Evolutionary conservation across 2,888 invertebrate genomes (phyloP), one percentile per base, ranked within the genome.

Genomic region (Byasa hedistus): DNA sequence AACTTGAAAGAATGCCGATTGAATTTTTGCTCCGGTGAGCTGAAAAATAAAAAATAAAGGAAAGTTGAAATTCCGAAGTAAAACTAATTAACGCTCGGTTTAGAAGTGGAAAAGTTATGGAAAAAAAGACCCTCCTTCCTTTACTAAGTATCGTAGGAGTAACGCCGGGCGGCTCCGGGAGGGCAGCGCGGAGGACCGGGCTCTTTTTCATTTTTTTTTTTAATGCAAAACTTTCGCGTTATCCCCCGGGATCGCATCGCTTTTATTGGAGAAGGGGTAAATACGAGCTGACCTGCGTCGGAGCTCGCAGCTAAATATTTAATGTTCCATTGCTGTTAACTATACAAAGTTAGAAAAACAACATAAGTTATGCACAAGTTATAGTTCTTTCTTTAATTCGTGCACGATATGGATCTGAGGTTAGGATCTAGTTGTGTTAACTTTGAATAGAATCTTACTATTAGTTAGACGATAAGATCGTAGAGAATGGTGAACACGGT

Each of bases 81-180:
- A 51, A 64, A 64, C 57, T 64, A 64, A 64, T 64, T 64, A 64
- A 57, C 64, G 64, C 57, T 51, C 57, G 57, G 48, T 57, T 64
- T 64, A 51, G 51, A 51, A 51, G 51, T 51, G 51, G 48, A 27
- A 61, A 61, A 61, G 52, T 52, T 52, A 51, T n/a, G 51, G 51
- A 21, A 51, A 21, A 51, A 51, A 51, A 21, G n/a, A 21, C 21
- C 21, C 21, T 51, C 21, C 7, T n/a, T 21, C 51, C 51, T 21
- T 51, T 21, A 51, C 51, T 21, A 51, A 51, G 51, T 51, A 51
- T 51, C 51, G 51, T 4, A 21, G 51, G 51, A n/a, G 15, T 12
- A 2, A 3, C 51, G 51, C 5, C n/a, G 51, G 51, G 51, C 7
- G n/a, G 2, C 5, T n/a, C 3, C 51, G 4, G 51, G 4, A n/a